Percentiles rank a stretch among this genome's conserved stretches.
phyloP scores from a whole-genome alignment of 2,888 invertebrate species.

The Folsomia candida region DNA sequence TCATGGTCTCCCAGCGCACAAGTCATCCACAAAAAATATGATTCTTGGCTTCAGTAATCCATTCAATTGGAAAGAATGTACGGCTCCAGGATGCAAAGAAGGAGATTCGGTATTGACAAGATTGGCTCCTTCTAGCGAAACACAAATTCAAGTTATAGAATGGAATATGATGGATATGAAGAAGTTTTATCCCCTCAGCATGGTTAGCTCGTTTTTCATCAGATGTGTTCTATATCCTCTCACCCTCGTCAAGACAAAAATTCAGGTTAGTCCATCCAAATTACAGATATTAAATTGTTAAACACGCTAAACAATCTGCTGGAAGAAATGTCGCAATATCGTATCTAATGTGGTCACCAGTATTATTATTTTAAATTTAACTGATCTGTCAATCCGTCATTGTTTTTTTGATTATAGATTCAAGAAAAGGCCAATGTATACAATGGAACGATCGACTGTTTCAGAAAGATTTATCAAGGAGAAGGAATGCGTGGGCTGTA shows the following conservation, averaged over 20 bases:
- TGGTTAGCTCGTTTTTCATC: slow-evolving; percentile 80
- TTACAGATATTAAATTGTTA: too few species aligned
- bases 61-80: not conserved
- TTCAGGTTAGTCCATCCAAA: slow-evolving; percentile 63
- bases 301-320: too few species aligned
- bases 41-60: not conserved
- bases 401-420: slow-evolving; percentile 34
- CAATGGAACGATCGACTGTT: slow-evolving; percentile 76
- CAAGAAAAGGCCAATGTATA: slow-evolving; percentile 53
- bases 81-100: slow-evolving; percentile 10
- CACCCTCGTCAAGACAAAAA: slow-evolving; percentile 88
- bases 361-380: not conserved
- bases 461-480: slow-evolving; percentile 74
- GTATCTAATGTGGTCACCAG: too few species aligned
- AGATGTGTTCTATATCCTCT: slow-evolving; percentile 80
- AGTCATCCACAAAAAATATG: not conserved
- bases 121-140: slow-evolving; percentile 26
- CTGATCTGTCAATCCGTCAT: not conserved
- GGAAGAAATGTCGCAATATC: too few species aligned
- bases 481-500: slow-evolving; percentile 88
- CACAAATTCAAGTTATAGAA: slow-evolving; percentile 64
- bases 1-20: not conserved
- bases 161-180: slow-evolving; percentile 98
- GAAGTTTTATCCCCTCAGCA: slow-evolving; percentile 89
- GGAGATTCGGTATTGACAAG: slow-evolving; percentile 10